phyloP scores from a whole-genome alignment of 1,140 invertebrate species.

The Magallana gigas region DNA sequence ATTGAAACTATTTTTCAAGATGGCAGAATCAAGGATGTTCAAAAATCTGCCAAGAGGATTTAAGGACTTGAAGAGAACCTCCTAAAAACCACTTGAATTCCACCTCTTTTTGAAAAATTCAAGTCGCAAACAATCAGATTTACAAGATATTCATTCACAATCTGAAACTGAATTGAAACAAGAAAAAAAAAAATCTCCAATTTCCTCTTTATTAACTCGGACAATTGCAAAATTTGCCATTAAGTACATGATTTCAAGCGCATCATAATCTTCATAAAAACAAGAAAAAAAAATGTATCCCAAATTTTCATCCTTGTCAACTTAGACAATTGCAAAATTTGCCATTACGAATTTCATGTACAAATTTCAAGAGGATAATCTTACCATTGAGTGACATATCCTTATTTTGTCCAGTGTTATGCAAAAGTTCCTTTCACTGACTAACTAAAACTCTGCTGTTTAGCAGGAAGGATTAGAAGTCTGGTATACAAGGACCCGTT shows the following conservation, averaged over 20 bases:
- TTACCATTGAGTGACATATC: slow-evolving; percentile 27
- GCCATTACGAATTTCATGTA: background rate
- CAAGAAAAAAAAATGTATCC: background rate
- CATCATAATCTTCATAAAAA: too few relatives aligned
- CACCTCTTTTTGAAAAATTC: background rate
- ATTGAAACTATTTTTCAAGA: background rate
- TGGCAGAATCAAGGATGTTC: slow-evolving; percentile 26
- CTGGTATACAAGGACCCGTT: background rate
- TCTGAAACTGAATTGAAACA: background rate
- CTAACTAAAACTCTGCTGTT: background rate
- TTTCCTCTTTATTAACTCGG: too few relatives aligned
- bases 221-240: too few relatives aligned
- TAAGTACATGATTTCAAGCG: too few relatives aligned
- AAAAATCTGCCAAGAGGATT: slow-evolving; percentile 3
- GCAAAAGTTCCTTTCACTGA: slow-evolving; percentile 12
- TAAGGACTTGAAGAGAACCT: background rate
- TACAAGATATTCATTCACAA: background rate
- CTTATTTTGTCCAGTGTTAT: slow-evolving; percentile 21
- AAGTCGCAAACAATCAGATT: background rate
- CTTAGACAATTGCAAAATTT: background rate
- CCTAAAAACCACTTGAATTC: slow-evolving; percentile 12
- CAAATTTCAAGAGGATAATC: background rate
- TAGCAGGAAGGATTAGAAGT: slow-evolving; percentile 13
- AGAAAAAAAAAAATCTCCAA: background rate
- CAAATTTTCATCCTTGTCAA: background rate